A percentile compares a stretch with the other conserved stretches of the same genome.
phyloP scores from a whole-genome alignment of 1,140 invertebrate genomes.

The Dinothrombium tinctorium region DNA sequence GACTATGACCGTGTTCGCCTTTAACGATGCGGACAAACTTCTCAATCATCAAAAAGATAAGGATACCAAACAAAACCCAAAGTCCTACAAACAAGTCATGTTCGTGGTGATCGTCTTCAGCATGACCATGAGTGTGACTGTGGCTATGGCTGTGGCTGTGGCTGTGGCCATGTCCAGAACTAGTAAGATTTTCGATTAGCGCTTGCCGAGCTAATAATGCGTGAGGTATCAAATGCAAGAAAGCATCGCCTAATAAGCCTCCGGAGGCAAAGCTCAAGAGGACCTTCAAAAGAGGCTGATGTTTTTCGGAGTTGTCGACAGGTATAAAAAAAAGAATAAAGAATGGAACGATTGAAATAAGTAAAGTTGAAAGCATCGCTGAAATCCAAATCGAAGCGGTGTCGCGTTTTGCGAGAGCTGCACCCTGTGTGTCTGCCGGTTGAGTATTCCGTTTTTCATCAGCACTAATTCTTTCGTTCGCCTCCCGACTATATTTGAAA shows the following conservation, averaged over 20 bases:
- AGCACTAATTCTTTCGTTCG: slow-evolving; percentile 28
- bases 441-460: slow-evolving; percentile 5
- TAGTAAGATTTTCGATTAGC: slow-evolving; percentile 16
- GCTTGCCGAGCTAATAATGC: slow-evolving; percentile 37
- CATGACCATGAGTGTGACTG: slow-evolving; percentile 25
- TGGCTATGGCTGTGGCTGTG: slow-evolving; percentile 26
- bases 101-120: slow-evolving; percentile 14
- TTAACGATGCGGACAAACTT: slow-evolving; percentile 74
- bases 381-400: slow-evolving; percentile 44
- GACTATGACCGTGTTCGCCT: slow-evolving; percentile 43
- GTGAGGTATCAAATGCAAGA: slow-evolving; percentile 87
- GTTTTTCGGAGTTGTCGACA: slow-evolving; percentile 56
- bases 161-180: slow-evolving; percentile 24
- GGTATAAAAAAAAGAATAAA: slow-evolving; percentile 82
- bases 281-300: slow-evolving; percentile 60
- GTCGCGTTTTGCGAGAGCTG: slow-evolving; percentile 8
- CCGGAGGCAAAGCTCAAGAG: slow-evolving; percentile 82
- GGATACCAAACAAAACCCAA: slow-evolving; percentile 68
- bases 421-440: slow-evolving; percentile 4
- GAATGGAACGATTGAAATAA: slow-evolving; percentile 83
- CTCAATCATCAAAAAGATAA: slow-evolving; percentile 71
- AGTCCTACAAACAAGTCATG: slow-evolving; percentile 68
- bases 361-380: slow-evolving; percentile 59
- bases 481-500: slow-evolving; percentile 46
- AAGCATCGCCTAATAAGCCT: slow-evolving; percentile 80